Conservation (phyloP, 2,797 vertebrate genomes). For the Sebastes hubbsi region DNA sequence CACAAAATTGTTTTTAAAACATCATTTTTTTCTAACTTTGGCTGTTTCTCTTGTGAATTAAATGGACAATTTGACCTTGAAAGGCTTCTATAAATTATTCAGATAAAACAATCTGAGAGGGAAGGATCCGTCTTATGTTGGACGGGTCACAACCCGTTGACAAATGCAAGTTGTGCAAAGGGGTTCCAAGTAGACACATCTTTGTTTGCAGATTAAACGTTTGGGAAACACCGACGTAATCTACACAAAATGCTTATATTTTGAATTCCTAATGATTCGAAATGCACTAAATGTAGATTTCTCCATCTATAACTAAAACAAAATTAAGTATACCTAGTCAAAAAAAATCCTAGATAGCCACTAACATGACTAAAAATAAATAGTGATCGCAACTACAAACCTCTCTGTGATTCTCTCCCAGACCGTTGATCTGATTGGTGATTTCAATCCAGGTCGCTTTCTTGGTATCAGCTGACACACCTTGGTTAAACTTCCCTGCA, state of each 20-base stretch:
- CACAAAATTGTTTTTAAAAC: neutral
- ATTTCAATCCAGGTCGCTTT: constrained; percentile 75
- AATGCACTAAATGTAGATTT: neutral
- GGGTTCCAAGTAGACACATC: fast-evolving
- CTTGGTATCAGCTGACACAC: constrained; percentile 71
- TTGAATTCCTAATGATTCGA: neutral
- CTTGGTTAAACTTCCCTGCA: constrained; percentile 74
- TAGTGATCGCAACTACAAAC: constrained; percentile 17
- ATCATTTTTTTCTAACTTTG: neutral
- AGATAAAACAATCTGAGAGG: neutral
- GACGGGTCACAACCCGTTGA: neutral
- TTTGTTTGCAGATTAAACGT: neutral
- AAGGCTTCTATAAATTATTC: neutral
- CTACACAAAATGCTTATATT: neutral
- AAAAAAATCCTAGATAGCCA: neutral
- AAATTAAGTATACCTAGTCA: neutral
- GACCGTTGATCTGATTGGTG: constrained; percentile 69
- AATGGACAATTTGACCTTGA: neutral
- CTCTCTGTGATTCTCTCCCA: constrained; percentile 77
- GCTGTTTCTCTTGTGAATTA: neutral
- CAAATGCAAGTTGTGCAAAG: neutral
- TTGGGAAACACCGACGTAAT: neutral
- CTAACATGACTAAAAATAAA: neutral
- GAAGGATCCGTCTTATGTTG: neutral
- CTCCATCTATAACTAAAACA: neutral